Evolutionary conservation across 2,888 invertebrate genomes (phyloP), one percentile per base, ranked within the genome.

Genomic region (Ptychoptera contaminata): DNA sequence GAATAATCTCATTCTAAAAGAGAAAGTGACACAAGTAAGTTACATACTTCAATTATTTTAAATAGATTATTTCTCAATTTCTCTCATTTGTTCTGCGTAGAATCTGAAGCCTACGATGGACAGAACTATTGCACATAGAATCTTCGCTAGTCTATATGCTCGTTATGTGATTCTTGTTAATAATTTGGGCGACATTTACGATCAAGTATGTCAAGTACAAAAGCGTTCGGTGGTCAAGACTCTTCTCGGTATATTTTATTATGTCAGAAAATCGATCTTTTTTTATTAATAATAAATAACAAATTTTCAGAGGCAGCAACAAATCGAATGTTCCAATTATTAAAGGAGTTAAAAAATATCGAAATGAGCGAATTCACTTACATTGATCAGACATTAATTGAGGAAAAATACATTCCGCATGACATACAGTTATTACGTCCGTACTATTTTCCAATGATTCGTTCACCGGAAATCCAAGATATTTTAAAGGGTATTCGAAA

Each of bases 311-410:
- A 11, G 32, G 55, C 56, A 31, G 56, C 62, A 5, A 52, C 56
- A 1, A 50, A 56, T n/a, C 57, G 75, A 37, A 59, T 77, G 45
- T 59, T 70, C 30, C 71, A 76, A 50, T 59, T 75, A 8, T 72
- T 72, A 51, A 63, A 65, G 23, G 68, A 72, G 50, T 53, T 77
- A 3, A 68, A 69, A 44, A 63, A 67, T 38, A 55, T 73, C 11
- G 70, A 73, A 47, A 54, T 68, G 5, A 69, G 67, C 8, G 73
- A 77, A 53, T 74, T 70, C 54, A 74, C 79, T 47, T 83, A 79
- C 60, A 69, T 79, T 37, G 83, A 84, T 57, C 74, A 78, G 51
- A 67, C 71, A 8, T 58, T 83, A 40, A 66, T 77, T 31, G 72
- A 77, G 53, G 58, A 76, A 50, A 79, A 77, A 53, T 57, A 81